Base-by-base conservation (phyloP, 2,888 invertebrate species). In the Leptodirus hochenwartii region DNA sequence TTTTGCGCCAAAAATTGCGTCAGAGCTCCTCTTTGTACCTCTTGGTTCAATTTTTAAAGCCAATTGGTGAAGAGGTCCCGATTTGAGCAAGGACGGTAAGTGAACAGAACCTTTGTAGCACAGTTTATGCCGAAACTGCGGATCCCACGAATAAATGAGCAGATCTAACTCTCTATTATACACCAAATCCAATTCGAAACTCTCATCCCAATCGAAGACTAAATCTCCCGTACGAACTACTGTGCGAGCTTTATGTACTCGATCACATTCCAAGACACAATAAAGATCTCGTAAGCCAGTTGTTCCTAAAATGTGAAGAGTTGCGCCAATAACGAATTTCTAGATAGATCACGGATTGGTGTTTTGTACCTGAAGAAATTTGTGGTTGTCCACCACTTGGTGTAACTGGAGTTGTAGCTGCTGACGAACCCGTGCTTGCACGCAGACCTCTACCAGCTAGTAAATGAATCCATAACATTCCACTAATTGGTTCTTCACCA, bases 191-290 rank as follows among this genome's bases (percentile, higher is more conserved):
- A 98, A 62, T 52, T 98, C 96, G 51, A 98, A 98, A 10, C 90
- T 88, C 54, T 98, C 98, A 51, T 96, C 93, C 98, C 98, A 98
- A 57, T 96, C 93, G 54, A 95, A 96, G 51, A 90, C 87, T 26
- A 93, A 68, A 53, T 93, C 93, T 3, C 91, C 91, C 2, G 90
- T 91, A 32, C 93, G 71, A 16, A 95, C 91, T 47, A 93, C 93
- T 15, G 93, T 95, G 33, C 95, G 64, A 17, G 93, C 95, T 59
- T 91, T 91, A 58, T 95, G 93, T 27, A 91, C 82, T 34, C 90
- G 69, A 58, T 95, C 95, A 49, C 95, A 88, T 56, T 98, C 96
- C 36, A 98, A 64, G 17, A 98, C 96, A 54, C 96, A 96, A 56
- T 98, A 98, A 35, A 98, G 62, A 57, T 98, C 96, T 37, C 91